Conservation (phyloP, 2,113 vertebrate genomes). For the Aphyosemion australe region DNA sequence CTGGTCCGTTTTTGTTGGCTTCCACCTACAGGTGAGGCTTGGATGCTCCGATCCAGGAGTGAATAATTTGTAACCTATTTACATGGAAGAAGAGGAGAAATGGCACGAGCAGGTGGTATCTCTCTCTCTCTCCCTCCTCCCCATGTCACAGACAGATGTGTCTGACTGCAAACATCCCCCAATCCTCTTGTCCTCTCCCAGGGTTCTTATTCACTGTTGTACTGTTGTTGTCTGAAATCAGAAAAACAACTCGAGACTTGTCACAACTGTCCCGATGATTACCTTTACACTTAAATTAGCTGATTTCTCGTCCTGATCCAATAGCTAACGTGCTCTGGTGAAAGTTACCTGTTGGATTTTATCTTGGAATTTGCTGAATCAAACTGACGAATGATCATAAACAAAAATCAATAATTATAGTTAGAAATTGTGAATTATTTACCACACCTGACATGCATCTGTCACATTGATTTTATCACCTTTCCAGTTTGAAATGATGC, state of each 20-base stretch:
- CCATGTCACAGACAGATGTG: slow-evolving; percentile 61
- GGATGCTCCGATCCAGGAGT: slow-evolving; percentile 58
- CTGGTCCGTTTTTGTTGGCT: slow-evolving; percentile 60
- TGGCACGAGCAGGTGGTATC: slow-evolving; percentile 71
- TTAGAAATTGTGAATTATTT: too few species aligned
- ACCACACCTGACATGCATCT: not conserved
- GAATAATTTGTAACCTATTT: slow-evolving; percentile 80
- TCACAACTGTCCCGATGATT: slow-evolving; percentile 6
- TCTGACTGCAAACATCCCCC: slow-evolving; percentile 48
- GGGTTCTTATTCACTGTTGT: slow-evolving; percentile 42
- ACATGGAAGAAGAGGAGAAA: slow-evolving; percentile 63
- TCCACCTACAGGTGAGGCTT: slow-evolving; percentile 40
- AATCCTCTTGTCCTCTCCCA: slow-evolving; percentile 37
- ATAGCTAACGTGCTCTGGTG: not conserved
- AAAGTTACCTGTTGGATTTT: not conserved
- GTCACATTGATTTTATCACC: not conserved
- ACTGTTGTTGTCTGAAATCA: slow-evolving; percentile 54
- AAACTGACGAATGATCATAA: not conserved
- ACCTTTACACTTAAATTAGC: not conserved
- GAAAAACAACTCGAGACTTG: slow-evolving; percentile 43
- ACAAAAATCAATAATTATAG: too few species aligned
- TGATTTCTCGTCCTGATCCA: not conserved
- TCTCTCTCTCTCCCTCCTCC: slow-evolving; percentile 46
- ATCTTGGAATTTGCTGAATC: not conserved
- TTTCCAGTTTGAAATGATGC: not conserved